Evolutionary conservation across 2,113 vertebrate species (phyloP).

Genomic region (Rhea pennata): DNA sequence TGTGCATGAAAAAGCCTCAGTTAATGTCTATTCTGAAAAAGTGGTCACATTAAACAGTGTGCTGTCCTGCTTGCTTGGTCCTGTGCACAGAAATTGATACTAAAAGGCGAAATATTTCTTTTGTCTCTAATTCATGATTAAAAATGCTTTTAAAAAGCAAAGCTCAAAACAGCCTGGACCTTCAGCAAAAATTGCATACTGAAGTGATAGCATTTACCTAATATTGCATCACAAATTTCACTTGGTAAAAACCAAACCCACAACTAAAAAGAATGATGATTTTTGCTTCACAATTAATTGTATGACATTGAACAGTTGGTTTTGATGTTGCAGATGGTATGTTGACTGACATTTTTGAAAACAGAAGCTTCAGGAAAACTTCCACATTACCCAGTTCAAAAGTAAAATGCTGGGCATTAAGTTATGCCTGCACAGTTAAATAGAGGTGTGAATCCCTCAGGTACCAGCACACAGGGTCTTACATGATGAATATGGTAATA

Average conservation of each 20-base stretch:
- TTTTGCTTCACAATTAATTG: neutral
- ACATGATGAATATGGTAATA: neutral
- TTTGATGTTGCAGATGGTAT: neutral
- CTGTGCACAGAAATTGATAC: neutral
- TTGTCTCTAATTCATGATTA: neutral
- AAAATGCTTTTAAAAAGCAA: neutral
- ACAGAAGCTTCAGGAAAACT: neutral
- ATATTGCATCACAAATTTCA: neutral
- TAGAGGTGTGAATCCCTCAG: neutral
- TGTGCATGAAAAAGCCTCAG: constrained; percentile 88
- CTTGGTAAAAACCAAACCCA: neutral
- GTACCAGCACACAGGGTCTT: neutral
- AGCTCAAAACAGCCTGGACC: neutral
- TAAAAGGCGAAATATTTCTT: neutral
- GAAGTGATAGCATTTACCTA: neutral
- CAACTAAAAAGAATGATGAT: neutral
- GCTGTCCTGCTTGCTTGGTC: neutral
- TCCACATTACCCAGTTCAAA: neutral
- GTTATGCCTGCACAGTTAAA: neutral
- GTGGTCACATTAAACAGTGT: neutral
- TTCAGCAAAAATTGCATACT: neutral
- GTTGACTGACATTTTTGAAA: neutral
- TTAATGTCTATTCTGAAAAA: constrained; percentile 58
- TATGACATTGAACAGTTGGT: neutral
- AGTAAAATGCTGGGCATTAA: neutral